Conservation (phyloP, 92 coral and sea anemone genomes). For the Phenganax marumi region DNA sequence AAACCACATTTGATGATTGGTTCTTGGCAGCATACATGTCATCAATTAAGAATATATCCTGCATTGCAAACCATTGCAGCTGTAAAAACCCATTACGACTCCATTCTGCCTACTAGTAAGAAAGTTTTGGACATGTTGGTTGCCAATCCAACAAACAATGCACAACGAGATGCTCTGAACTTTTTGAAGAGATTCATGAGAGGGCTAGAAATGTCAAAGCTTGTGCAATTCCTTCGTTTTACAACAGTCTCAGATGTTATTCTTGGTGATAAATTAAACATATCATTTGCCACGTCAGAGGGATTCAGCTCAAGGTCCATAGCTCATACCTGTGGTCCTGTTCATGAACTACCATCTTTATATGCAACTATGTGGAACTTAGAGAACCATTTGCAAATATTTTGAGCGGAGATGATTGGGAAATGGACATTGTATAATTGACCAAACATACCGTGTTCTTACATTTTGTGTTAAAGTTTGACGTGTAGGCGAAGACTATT, state of each 20-base stretch:
- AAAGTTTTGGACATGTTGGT: slow-evolving; percentile 22
- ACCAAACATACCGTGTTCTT: no score
- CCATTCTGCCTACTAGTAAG: slow-evolving; percentile 25
- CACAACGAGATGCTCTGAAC: slow-evolving; percentile 32
- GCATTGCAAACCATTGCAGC: slow-evolving; percentile 28
- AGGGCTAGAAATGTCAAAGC: slow-evolving; percentile 14
- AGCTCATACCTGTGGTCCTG: slow-evolving; percentile 45
- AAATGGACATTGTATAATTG: slow-evolving; percentile 37
- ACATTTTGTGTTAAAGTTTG: not conserved
- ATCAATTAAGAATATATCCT: slow-evolving; percentile 11
- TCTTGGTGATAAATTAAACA: slow-evolving; percentile 4
- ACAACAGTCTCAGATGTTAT: slow-evolving; percentile 30
- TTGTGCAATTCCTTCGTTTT: slow-evolving; percentile 33
- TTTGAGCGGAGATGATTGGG: slow-evolving; percentile 26
- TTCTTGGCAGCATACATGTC: slow-evolving; percentile 55
- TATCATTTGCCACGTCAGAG: slow-evolving; percentile 31
- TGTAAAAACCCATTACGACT: slow-evolving; percentile 32
- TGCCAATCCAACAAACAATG: slow-evolving; percentile 25
- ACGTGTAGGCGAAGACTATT: not conserved
- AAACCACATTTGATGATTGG: slow-evolving; percentile 60
- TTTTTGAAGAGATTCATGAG: slow-evolving; percentile 23
- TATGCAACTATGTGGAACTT: slow-evolving; percentile 40
- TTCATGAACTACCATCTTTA: slow-evolving; percentile 39
- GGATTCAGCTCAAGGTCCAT: slow-evolving; percentile 41
- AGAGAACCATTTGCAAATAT: slow-evolving; percentile 31